Evolutionary conservation across 2,888 invertebrate species (phyloP), one percentile per base, ranked within the genome.

Genomic region (Tetropium fuscum): DNA sequence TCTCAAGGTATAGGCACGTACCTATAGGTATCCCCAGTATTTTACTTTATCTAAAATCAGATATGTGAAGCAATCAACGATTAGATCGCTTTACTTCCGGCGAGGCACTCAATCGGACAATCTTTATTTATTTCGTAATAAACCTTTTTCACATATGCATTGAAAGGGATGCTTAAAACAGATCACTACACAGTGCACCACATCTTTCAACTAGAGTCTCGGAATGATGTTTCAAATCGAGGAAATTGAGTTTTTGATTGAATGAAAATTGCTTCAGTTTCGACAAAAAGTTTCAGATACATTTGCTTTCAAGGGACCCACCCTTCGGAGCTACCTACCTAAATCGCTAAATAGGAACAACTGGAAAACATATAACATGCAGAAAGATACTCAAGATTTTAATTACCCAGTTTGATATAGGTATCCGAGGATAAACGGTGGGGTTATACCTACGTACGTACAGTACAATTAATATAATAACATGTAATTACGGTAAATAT

Each of bases 181-280:
- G 30, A 36, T 36, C 48, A 48, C 32, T 48, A 48, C 13, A 48
- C 49, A 49, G 49, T 53, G 13, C 36, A n/a, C 27, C 34, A 38
- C 58, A 60, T 57, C 51, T 54, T 53, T 53, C 20, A 41, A 51
- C 45, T 34, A 43, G 44, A 55, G 60, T 55, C 51, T 34, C 48
- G 49, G 63, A 63, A 67, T 61, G 62, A 63, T 64, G 68, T 63
- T 65, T 65, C 63, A 64, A 64, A 62, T 60, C 49, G 59, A 61
- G 68, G 68, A 68, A 68, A 68, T 68, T 54, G 65, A 64, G 60
- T 68, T 66, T 61, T 60, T 60, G 62, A 60, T 60, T 62, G 61
- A 63, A 64, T 62, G 63, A 65, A 68, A 68, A 65, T 68, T 62
- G 65, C 60, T 60, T 47, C 63, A 48, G 59, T 60, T 57, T 51